These are phyloP conservation scores for Schrankia costaestrigalis DNA, from an alignment of 2,888 invertebrate genomes.

Conservation along the genomic window DNA sequence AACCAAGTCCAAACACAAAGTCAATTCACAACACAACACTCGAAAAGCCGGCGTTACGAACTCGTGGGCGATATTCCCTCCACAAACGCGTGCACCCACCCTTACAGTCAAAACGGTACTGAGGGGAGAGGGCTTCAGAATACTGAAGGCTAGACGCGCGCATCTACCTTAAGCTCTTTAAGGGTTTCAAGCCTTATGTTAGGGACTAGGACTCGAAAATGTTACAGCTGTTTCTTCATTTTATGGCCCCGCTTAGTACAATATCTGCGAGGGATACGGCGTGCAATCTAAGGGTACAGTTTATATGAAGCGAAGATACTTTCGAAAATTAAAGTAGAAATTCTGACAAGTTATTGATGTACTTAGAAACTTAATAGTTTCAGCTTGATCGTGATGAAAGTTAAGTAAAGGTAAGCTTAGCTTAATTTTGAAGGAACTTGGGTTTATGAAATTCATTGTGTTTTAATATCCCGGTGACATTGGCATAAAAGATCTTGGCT, in stretches of 20 bases:
- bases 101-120: conserved; percentile 50
- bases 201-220: conserved; percentile 38
- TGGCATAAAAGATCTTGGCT: background rate
- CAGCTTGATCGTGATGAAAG: too few relatives aligned
- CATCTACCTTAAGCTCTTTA: conserved; percentile 63
- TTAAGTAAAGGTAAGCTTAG: too few relatives aligned
- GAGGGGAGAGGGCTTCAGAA: conserved; percentile 61
- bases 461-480: too few relatives aligned
- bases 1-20: conserved; percentile 50
- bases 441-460: background rate
- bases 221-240: conserved; percentile 38
- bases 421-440: too few relatives aligned
- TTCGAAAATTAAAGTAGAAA: background rate
- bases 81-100: conserved; percentile 54
- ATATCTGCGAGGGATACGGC: conserved; percentile 6
- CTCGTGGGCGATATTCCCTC: conserved; percentile 45
- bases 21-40: conserved; percentile 34
- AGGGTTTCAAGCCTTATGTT: conserved; percentile 46
- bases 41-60: conserved; percentile 24
- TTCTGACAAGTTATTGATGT: conserved; percentile 1
- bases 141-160: conserved; percentile 69
- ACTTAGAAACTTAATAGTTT: too few relatives aligned
- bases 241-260: conserved; percentile 18
- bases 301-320: background rate
- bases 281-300: conserved; percentile 3